Percentiles rank a stretch among this genome's conserved stretches.
Conservation (phyloP, 1,140 invertebrate species). For the Pseudachorutes palmiensis region DNA sequence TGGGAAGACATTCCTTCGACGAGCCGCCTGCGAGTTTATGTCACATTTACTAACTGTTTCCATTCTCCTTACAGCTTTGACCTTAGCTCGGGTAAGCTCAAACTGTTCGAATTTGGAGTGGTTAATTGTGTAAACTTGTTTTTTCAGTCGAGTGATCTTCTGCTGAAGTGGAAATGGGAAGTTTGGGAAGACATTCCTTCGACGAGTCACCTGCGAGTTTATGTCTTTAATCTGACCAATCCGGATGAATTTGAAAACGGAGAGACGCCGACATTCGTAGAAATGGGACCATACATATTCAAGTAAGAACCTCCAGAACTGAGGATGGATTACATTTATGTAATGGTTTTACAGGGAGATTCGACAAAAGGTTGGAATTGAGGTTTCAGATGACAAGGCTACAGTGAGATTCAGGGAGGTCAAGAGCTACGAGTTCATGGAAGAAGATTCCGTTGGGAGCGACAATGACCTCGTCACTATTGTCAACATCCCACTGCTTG, state of each 20-base stretch:
- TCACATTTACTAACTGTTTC: too few relatives aligned
- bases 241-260: conserved; percentile 42
- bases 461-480: conserved; percentile 10
- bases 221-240: conserved; percentile 46
- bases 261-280: conserved; percentile 42
- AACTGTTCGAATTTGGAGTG: too few relatives aligned
- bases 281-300: conserved; percentile 49
- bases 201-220: conserved; percentile 44
- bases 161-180: conserved; percentile 13
- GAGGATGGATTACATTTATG: not conserved
- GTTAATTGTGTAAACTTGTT: too few relatives aligned
- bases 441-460: not conserved
- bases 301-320: conserved; percentile 38
- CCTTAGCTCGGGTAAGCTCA: too few relatives aligned
- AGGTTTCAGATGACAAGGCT: not conserved
- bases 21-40: too few relatives aligned
- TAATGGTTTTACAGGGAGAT: conserved; percentile 17
- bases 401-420: not conserved
- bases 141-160: too few relatives aligned
- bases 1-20: conserved; percentile 40
- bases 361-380: conserved; percentile 17
- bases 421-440: not conserved
- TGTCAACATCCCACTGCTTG: conserved; percentile 14
- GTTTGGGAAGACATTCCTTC: conserved; percentile 38
- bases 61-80: too few relatives aligned